phyloP scores from a whole-genome alignment of 2,797 vertebrate genomes.

The Aldrovandia affinis region DNA sequence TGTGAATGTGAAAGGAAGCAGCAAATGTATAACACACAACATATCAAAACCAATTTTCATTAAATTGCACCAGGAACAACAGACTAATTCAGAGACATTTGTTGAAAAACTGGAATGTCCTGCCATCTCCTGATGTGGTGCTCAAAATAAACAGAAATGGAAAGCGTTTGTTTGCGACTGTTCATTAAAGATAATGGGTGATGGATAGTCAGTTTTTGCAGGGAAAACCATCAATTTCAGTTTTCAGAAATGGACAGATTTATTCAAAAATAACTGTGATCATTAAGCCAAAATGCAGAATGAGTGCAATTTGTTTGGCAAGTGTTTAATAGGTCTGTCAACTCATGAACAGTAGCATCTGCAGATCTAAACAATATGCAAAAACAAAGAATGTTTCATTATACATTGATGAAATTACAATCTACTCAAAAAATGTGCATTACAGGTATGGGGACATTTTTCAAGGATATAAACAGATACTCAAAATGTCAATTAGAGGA shows the following conservation, averaged over 20 bases:
- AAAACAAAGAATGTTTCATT: conserved; percentile 27
- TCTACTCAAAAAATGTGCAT: not conserved
- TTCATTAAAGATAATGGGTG: conserved; percentile 57
- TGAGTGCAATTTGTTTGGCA: conserved; percentile 44
- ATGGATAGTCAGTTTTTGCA: conserved; percentile 53
- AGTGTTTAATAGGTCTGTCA: conserved; percentile 19
- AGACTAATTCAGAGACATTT: conserved; percentile 58
- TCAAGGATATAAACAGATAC: conserved; percentile 37
- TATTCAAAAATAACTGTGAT: conserved; percentile 49
- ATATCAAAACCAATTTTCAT: conserved; percentile 53
- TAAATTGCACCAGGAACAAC: conserved; percentile 57
- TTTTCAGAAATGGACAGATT: conserved; percentile 60
- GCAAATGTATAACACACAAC: conserved; percentile 30
- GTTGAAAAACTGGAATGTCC: conserved; percentile 50
- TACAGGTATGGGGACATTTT: conserved; percentile 33
- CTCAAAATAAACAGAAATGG: conserved; percentile 50
- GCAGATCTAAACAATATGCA: not conserved
- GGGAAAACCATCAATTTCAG: conserved; percentile 57
- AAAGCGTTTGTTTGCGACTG: conserved; percentile 49
- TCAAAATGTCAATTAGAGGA: conserved; percentile 9
- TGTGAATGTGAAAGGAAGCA: conserved; percentile 32
- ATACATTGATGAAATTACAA: conserved; percentile 29
- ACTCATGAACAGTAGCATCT: not conserved
- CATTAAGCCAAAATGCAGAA: conserved; percentile 47
- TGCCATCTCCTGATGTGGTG: conserved; percentile 50